Evolutionary conservation across 2,797 vertebrate genomes (phyloP).

Genomic region (Poeciliopsis gracilis): DNA sequence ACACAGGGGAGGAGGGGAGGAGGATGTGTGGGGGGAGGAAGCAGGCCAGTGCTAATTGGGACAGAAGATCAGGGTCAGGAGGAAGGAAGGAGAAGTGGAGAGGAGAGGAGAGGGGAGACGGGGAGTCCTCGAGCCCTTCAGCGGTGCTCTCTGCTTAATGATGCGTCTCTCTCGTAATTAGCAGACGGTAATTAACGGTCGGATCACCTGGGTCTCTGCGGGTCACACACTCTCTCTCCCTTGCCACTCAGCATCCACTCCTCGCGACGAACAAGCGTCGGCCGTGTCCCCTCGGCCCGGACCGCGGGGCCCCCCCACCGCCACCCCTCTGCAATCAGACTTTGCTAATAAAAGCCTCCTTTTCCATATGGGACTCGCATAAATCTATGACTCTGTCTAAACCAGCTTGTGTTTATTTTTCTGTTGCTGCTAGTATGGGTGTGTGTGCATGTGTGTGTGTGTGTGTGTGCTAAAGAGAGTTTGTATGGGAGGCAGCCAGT

Average conservation of each 20-base stretch:
- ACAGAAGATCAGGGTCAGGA: constrained; percentile 80
- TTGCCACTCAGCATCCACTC: constrained; percentile 32
- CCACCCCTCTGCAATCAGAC: constrained; percentile 14
- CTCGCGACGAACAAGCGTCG: constrained; percentile 39
- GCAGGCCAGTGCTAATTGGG: constrained; percentile 78
- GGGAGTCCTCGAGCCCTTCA: constrained; percentile 71
- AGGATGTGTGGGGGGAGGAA: too few relatives aligned
- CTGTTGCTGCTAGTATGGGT: constrained; percentile 17
- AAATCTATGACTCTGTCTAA: constrained; percentile 56
- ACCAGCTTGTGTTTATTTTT: constrained; percentile 71
- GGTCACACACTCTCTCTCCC: constrained; percentile 61
- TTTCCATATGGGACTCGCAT: constrained; percentile 57
- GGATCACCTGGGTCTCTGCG: constrained; percentile 71
- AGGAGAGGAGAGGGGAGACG: constrained; percentile 49
- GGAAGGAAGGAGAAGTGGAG: constrained; percentile 49
- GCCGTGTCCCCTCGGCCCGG: constrained; percentile 40
- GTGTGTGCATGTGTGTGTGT: background rate
- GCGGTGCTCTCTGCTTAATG: constrained; percentile 76
- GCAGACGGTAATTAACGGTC: constrained; percentile 80
- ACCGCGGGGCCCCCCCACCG: constrained; percentile 20
- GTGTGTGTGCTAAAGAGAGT: constrained; percentile 23
- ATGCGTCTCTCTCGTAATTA: constrained; percentile 79
- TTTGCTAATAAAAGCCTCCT: constrained; percentile 55
- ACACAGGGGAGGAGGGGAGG: constrained; percentile 44
- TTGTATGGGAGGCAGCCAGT: constrained; percentile 61